These are phyloP conservation scores for Gopherus evgoodei DNA, from an alignment of 2,113 vertebrate genomes.

Conservation along the genomic window DNA sequence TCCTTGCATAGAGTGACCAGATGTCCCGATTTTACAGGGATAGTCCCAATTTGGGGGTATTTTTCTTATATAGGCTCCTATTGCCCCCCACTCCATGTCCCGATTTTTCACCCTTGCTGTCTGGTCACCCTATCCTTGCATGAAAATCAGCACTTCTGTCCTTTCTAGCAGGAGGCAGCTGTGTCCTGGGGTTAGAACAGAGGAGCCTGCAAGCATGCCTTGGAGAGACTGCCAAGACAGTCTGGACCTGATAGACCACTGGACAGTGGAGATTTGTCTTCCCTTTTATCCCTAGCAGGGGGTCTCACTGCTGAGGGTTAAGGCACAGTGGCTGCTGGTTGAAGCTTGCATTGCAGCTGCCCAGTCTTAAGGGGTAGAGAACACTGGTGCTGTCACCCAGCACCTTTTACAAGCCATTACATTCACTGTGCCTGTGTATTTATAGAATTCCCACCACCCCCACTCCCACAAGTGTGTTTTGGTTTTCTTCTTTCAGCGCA, in stretches of 20 bases:
- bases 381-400: neutral
- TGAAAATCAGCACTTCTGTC: neutral
- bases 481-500: conserved; percentile 38
- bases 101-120: no score
- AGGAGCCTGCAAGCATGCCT: neutral
- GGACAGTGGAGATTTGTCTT: neutral
- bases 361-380: neutral
- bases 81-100: no score
- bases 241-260: neutral
- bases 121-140: neutral
- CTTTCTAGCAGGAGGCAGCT: neutral
- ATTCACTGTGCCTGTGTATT: neutral
- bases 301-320: neutral
- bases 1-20: neutral
- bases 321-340: fast-evolving
- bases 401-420: neutral
- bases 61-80: no score
- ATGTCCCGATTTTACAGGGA: no score
- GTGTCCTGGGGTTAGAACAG: neutral
- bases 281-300: neutral
- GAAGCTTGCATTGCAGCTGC: neutral
- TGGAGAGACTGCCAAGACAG: neutral
- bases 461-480: neutral
- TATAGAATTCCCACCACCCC: neutral
- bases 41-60: no score